Conservation (phyloP, 2,113 vertebrate genomes). For the Aptenodytes patagonicus region DNA sequence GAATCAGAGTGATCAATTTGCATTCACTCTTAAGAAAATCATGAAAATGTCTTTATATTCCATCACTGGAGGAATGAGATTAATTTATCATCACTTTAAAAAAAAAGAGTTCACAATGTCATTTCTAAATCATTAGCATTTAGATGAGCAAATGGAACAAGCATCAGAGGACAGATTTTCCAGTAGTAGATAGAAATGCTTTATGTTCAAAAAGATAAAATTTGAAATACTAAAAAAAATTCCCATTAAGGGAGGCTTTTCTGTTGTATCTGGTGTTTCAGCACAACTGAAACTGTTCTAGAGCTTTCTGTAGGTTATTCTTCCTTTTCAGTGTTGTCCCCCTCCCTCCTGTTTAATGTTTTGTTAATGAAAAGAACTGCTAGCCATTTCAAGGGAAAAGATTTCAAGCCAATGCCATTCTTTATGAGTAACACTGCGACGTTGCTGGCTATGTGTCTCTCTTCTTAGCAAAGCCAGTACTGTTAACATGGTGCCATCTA, state of each 20-base stretch:
- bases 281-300: background rate
- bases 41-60: background rate
- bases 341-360: background rate
- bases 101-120: background rate
- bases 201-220: background rate
- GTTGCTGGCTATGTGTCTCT: background rate
- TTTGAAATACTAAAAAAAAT: background rate
- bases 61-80: background rate
- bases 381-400: background rate
- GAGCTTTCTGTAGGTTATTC: background rate
- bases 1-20: background rate
- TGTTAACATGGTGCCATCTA: background rate
- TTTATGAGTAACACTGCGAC: background rate
- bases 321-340: background rate
- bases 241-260: background rate
- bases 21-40: background rate
- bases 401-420: background rate
- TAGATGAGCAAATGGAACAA: background rate
- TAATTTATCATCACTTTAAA: background rate
- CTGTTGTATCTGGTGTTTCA: background rate
- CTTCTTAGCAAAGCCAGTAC: background rate
- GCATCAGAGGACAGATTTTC: background rate
- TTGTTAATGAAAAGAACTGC: background rate
- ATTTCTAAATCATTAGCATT: conserved; percentile 7
- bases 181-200: background rate